A percentile compares a stretch with the other conserved stretches of the same genome.
Evolutionary conservation across 2,888 invertebrate genomes (phyloP).

Genomic region (Leucophenga maculata): DNA sequence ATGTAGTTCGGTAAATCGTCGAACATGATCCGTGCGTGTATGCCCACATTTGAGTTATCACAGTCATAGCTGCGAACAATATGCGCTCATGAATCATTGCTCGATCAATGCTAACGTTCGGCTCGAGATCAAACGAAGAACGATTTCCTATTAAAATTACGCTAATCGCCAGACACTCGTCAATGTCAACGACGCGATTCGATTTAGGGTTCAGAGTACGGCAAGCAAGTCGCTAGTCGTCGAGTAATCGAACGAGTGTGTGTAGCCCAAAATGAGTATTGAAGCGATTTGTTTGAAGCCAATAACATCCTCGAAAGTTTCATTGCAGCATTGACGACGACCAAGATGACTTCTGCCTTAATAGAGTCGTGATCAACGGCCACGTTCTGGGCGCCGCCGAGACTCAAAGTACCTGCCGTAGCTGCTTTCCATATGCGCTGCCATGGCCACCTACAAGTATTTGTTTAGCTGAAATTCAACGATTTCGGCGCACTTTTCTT

Average conservation of each 20-base stretch:
- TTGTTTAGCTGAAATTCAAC: constrained; percentile 37
- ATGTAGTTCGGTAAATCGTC: constrained; percentile 29
- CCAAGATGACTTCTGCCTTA: constrained; percentile 40
- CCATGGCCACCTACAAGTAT: constrained; percentile 49
- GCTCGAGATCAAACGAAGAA: constrained; percentile 41
- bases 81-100: constrained; percentile 13
- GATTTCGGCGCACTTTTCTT: constrained; percentile 28
- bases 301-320: constrained; percentile 15
- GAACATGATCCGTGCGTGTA: constrained; percentile 46
- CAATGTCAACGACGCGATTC: constrained; percentile 51
- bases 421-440: constrained; percentile 20
- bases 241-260: not conserved
- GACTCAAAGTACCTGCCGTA: not conserved
- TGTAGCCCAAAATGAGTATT: constrained; percentile 24
- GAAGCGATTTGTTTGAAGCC: not conserved
- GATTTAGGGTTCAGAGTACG: constrained; percentile 44
- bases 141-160: constrained; percentile 43
- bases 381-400: constrained; percentile 49
- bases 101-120: constrained; percentile 28
- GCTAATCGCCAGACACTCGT: constrained; percentile 50
- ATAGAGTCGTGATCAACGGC: constrained; percentile 67
- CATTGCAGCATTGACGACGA: constrained; percentile 32
- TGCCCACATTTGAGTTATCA: constrained; percentile 33
- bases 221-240: not conserved
- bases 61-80: constrained; percentile 4